Evolutionary conservation across 2,113 vertebrate species (phyloP), one percentile per base, ranked within the genome.

Genomic region (Psammodynastes pulverulentus): DNA sequence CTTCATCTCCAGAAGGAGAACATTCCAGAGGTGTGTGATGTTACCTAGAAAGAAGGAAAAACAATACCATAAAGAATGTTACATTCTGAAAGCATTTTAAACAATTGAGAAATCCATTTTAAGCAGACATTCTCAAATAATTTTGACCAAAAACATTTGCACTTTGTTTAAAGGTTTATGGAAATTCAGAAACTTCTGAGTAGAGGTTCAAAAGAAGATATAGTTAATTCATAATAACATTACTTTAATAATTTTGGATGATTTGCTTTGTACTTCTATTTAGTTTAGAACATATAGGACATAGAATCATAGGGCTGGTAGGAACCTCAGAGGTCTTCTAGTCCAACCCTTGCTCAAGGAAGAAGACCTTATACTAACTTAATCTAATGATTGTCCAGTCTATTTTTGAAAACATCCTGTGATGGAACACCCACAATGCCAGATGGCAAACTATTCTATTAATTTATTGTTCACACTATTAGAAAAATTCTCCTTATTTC

Each of bases 101-200:
- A 8, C 23, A 43, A 45, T 89, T 91, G 84, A 52, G 39, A 54
- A 34, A 23, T 89, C 19, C 34, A 34, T 45, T 87, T 87, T 56
- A 51, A 84, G 49, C 39, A 89, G 43, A 49, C 21, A 34, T 53
- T 89, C 39, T 79, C 84, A 85, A 89, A 3, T 87, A 87, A 58
- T 67, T 84, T 90, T 90, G 17, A 92, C 87, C 45, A 84, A 87
- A 93, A 93, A 89, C 62, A 92, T 87, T 21, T 92, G 52, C 45
- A 52, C 89, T 9, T 91, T 90, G 94, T 93, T 9, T 91, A 91
- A 79, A 79, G 87, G 52, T 92, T 79, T 84, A 87, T 93, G 56
- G 51, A 53, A 86, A 86, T 67, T 89, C 79, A 86, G 45, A 62
- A 86, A 94, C 86, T 91, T 92, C 0, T 48, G 91, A n/a, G 86